phyloP scores from a whole-genome alignment of 2,888 invertebrate genomes.

The Melieria crassipennis region DNA sequence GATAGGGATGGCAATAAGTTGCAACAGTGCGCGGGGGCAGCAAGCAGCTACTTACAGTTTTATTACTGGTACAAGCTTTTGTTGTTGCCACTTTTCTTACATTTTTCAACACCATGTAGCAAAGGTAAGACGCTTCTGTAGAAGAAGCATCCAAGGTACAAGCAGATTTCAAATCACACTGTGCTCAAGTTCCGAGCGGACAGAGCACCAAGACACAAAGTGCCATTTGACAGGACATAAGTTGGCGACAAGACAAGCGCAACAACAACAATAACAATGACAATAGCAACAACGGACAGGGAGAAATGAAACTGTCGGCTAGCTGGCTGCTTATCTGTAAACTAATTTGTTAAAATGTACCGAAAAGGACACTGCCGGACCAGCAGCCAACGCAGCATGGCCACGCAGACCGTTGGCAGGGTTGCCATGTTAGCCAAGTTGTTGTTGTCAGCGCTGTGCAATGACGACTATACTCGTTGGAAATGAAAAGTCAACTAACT shows the following conservation, averaged over 20 bases:
- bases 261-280: too few species aligned
- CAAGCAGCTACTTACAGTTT: background rate
- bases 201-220: background rate
- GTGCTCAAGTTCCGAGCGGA: too few species aligned
- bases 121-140: constrained; percentile 6
- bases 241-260: background rate
- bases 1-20: background rate
- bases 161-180: too few species aligned
- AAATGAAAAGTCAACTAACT: constrained; percentile 19
- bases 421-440: constrained; percentile 15
- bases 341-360: constrained; percentile 56
- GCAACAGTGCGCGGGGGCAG: background rate
- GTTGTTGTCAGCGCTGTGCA: constrained; percentile 2
- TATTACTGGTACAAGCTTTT: background rate
- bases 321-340: constrained; percentile 48
- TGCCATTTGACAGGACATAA: constrained; percentile 17
- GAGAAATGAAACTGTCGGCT: too few species aligned
- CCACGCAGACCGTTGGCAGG: constrained; percentile 1
- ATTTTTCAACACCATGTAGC: too few species aligned
- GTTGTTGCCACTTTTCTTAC: background rate
- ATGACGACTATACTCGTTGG: constrained; percentile 7
- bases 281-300: too few species aligned
- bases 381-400: background rate
- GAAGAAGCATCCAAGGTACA: background rate
- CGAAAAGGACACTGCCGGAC: background rate